Base-by-base conservation (phyloP, 2,113 vertebrate species). In the Apteryx mantelli region DNA sequence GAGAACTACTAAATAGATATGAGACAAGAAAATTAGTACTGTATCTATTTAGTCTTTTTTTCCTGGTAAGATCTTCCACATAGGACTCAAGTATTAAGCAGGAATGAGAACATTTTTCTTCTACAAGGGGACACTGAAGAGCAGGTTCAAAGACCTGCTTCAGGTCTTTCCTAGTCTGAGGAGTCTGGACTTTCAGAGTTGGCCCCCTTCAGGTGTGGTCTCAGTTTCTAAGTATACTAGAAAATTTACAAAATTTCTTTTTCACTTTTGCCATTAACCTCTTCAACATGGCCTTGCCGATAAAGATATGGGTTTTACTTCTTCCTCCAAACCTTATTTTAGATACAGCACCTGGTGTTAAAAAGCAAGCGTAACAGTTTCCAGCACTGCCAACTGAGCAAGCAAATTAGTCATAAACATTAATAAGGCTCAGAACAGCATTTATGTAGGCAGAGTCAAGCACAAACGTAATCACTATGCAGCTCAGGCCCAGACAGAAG, bases 121-220 rank as follows among this genome's bases (percentile, higher is more conserved):
- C 58, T 55, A 52, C 38, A 13, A 88, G 25, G 14, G 22, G 22
- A 32, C n/a, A 22, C 40, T 25, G 11, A 46, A 26, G 20, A 64
- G 69, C 46, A 83, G 40, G 40, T 5, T 53, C 68, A 22, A 86
- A 25, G n/a, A 32, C n/a, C 58, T 28, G 5, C 38, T 38, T 24
- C 18, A 18, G 6, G 68, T 24, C 48, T 52, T 50, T 10, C 36
- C 52, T 46, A 11, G 11, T 46, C 70, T 50, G 63, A 80, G 58
- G 10, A 17, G 18, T 28, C 60, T 58, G 25, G 22, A 55, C 53
- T 77, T 70, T 21, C 71, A 55, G 60, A 9, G 20, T 2, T 46
- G 64, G 25, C 30, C 34, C 34, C 25, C 20, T 9, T n/a, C 9
- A 2, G 1, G 9, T 0, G 2, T 5, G 2, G 5, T 2, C 66